A percentile compares a stretch with the other conserved stretches of the same genome.
These are phyloP conservation scores for Hassar affinis DNA, from an alignment of 2,113 vertebrate genomes.

Conservation along the genomic window DNA sequence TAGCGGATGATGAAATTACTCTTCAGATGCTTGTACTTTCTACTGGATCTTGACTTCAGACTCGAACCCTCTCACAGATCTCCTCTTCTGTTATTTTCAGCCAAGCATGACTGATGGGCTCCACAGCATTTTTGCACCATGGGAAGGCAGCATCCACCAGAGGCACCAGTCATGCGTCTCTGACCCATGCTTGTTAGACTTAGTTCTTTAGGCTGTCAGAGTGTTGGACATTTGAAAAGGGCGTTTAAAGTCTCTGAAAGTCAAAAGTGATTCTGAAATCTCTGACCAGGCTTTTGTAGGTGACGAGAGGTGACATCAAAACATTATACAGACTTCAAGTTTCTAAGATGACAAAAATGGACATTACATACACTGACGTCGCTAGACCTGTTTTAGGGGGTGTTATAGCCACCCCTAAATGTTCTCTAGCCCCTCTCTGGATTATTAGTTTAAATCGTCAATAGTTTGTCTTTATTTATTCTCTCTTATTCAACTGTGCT, in stretches of 20 bases:
- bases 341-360: neutral
- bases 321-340: neutral
- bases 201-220: conserved; percentile 60
- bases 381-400: no score
- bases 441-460: no score
- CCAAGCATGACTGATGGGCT: conserved; percentile 65
- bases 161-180: conserved; percentile 59
- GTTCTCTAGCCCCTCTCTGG: no score
- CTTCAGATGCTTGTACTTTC: neutral
- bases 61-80: conserved; percentile 27
- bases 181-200: conserved; percentile 69
- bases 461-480: no score
- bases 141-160: conserved; percentile 67
- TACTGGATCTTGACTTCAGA: neutral
- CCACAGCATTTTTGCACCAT: conserved; percentile 61
- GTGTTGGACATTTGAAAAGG: conserved; percentile 27
- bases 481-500: no score
- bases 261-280: neutral
- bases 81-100: conserved; percentile 49
- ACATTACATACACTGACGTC: no score
- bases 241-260: neutral
- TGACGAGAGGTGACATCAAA: neutral
- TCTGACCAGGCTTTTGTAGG: neutral
- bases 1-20: neutral
- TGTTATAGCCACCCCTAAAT: no score